Evolutionary conservation across 2,113 vertebrate species (phyloP).

Genomic region (Nyctibius bracteatus): DNA sequence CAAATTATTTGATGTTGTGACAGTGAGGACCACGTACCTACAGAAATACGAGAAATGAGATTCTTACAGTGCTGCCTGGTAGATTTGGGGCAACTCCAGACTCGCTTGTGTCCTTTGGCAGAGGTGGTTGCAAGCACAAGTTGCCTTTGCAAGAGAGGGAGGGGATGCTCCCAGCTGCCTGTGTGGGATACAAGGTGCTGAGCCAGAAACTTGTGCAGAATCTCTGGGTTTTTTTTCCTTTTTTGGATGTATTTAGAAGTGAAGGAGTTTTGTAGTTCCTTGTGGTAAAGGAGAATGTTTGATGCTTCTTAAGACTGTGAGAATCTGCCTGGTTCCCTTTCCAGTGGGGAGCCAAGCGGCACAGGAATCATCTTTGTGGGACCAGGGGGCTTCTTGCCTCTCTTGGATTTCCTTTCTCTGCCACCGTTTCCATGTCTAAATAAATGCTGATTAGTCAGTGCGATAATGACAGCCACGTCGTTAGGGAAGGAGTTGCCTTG

Average conservation of each 20-base stretch:
- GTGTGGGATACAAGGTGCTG: neutral
- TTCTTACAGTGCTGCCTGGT: neutral
- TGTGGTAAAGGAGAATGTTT: neutral
- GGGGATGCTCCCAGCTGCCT: neutral
- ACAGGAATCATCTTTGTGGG: neutral
- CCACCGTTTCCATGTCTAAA: neutral
- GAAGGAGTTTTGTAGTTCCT: neutral
- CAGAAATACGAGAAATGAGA: neutral
- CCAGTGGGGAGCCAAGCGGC: neutral
- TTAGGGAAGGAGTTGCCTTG: neutral
- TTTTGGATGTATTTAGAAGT: neutral
- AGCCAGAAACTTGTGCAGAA: neutral
- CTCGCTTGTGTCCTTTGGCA: neutral
- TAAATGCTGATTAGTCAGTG: rapidly evolving
- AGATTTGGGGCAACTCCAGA: neutral
- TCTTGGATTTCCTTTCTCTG: neutral
- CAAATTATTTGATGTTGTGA: neutral
- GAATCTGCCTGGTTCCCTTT: neutral
- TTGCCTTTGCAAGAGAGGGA: neutral
- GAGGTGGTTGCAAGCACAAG: neutral
- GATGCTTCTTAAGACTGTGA: neutral
- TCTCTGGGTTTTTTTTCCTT: neutral
- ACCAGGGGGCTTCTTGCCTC: neutral
- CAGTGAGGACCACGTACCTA: neutral
- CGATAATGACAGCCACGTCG: rapidly evolving